phyloP scores from a whole-genome alignment of 2,888 invertebrate species.

The Leptopterna dolabrata region DNA sequence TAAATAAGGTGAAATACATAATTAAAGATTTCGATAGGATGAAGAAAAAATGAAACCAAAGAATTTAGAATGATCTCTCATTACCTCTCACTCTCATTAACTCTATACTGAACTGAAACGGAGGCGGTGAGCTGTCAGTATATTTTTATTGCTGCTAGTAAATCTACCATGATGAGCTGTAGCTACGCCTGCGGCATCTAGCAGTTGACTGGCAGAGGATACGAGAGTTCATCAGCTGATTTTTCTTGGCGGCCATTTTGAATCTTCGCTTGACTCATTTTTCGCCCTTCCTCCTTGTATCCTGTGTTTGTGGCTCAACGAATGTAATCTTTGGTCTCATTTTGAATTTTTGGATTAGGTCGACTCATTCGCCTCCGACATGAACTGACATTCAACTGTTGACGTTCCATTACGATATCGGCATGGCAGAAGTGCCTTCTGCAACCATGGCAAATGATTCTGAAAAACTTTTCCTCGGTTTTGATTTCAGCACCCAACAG shows the following conservation, averaged over 20 bases:
- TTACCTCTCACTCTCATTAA: no score
- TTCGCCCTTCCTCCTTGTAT: background rate
- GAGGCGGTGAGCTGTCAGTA: no score
- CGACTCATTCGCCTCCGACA: background rate
- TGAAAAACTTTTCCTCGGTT: slow-evolving; percentile 74
- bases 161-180: no score
- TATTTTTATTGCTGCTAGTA: no score
- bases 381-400: background rate
- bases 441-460: background rate
- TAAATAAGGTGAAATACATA: no score
- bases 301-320: background rate
- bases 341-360: background rate
- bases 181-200: no score
- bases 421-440: background rate
- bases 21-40: no score
- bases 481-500: slow-evolving; percentile 90
- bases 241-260: background rate
- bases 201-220: no score
- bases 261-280: background rate
- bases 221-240: background rate
- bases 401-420: no score
- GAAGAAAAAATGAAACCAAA: no score
- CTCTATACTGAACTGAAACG: no score
- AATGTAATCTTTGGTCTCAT: background rate
- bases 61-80: no score